Base-by-base conservation (phyloP, 2,797 vertebrate species). In the Sebastes ruberrimus region DNA sequence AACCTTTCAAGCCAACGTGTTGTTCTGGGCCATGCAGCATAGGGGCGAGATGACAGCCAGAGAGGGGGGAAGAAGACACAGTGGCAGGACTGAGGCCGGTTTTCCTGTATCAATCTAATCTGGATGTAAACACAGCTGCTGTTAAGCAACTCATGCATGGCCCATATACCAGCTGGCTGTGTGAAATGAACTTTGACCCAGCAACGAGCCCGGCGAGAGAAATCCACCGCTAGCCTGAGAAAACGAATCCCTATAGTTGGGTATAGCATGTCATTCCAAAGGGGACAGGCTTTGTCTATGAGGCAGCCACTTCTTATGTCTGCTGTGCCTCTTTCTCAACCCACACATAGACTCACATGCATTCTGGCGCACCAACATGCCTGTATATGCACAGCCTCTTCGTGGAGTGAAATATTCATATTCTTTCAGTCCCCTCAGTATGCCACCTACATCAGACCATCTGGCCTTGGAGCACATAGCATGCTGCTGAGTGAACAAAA, bases 51-150 rank as follows among this genome's bases (percentile, higher is more conserved):
- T 95, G 87, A 95, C 94, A 96, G 91, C 83, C 65, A 10, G 30
- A 35, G 55, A 85, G 75, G 20, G 14, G 71, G 81, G 83, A 88
- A 86, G 89, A 92, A 85, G 85, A 90, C 82, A 85, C 81, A 73
- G 77, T 80, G 83, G 91, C 85, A 92, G 85, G 81, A 80, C 79
- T 67, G 52, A 59, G 30, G 81, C 84, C 72, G 86, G 76, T 88
- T 63, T 89, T 85, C 56, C 90, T 88, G 90, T 91, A 67, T 92
- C 89, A 93, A 60, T 90, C 88, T 87, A 82, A 93, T 94, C 93
- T 95, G 93, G 95, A 93, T 93, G 91, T 97, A 97, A 97, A 96
- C 95, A 97, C 96, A 97, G 96, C 95, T 98, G 96, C 94, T 94
- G 94, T 90, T 86, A 85, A 95, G 93, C 94, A 96, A 96, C 88